Conservation (phyloP, 2,888 invertebrate species). For the Caenorhabditis sulstoni region DNA sequence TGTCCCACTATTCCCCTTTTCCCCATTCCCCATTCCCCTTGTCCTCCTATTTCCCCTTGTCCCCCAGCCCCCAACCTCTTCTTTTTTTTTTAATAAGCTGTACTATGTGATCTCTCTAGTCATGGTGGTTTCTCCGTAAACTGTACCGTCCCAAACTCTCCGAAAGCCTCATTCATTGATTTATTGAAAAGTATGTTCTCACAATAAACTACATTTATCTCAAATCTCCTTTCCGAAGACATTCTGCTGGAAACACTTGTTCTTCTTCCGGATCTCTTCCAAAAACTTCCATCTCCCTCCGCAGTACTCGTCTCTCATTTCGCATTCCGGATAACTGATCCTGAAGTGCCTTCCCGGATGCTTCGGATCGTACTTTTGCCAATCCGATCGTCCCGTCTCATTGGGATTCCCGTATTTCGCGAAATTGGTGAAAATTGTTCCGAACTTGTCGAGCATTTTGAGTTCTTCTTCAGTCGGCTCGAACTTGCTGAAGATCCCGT, state of each 20-base stretch:
- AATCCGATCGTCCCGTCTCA: constrained; percentile 8
- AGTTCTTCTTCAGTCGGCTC: constrained; percentile 64
- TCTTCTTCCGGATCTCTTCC: constrained; percentile 36
- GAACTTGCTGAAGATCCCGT: constrained; percentile 68
- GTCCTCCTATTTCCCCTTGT: not conserved
- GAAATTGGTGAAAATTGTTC: constrained; percentile 65
- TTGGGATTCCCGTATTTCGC: constrained; percentile 66
- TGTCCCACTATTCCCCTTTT: not conserved
- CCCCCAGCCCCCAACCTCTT: not conserved
- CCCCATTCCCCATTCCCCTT: constrained; percentile 1
- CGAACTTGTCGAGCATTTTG: constrained; percentile 65
- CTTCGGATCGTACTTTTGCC: constrained; percentile 32
- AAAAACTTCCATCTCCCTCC: constrained; percentile 38
- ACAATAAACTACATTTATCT: not conserved
- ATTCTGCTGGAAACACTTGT: constrained; percentile 25
- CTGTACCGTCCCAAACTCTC: constrained; percentile 21
- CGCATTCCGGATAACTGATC: constrained; percentile 28
- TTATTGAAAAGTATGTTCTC: not conserved
- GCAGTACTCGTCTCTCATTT: constrained; percentile 39
- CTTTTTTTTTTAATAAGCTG: constrained; percentile 12
- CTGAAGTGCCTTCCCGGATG: constrained; percentile 42
- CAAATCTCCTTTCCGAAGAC: constrained; percentile 32
- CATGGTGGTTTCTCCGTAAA: constrained; percentile 45
- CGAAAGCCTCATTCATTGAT: not conserved
- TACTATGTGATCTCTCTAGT: constrained; percentile 57